Base-by-base conservation (phyloP, 1,140 invertebrate genomes). In the Drosophila suzukii region DNA sequence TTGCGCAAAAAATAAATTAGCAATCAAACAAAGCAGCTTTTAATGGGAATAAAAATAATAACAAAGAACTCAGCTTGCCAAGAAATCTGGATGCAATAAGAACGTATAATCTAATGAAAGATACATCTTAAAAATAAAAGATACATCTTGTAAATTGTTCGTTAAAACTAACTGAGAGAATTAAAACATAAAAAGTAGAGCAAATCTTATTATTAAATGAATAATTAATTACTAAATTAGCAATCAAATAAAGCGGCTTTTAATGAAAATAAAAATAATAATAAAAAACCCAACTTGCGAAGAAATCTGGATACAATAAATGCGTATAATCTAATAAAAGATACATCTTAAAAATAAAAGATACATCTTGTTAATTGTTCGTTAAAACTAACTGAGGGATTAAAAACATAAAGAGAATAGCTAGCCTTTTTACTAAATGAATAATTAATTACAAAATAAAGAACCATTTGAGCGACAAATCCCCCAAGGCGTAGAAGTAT, bases 401-500 rank as follows among this genome's bases (percentile, higher is more conserved):
- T 11, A 17, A 24, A 27, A 17, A 6, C 5, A 47, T 7, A 13
- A 47, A 32, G 39, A 56, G 24, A n/a, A 55, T 24, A 20, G 41
- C 5, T 0, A 3, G 55, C 1, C 6, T 6, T 12, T n/a, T 7
- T n/a, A 41, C 6, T 41, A 5, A 41, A 43, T 17, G 15, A 0
- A 2, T 10, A 17, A 44, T 20, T 20, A 4, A 24, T 6, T 12
- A 12, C 5, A 30, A 30, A 4, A 10, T 5, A 51, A 53, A 54
- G 36, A 60, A 6, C 11, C 38, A 36, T 8, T 1, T 11, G 2
- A n/a, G 39, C 30, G 32, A 65, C 51, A 75, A 73, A 39, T 53
- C 38, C 11, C 59, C 27, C 46, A 32, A 49, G 51, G 51, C 47
- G 50, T 39, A 44, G 34, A 60, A 61, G 50, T 65, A 68, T 78